Evolutionary conservation across 2,888 invertebrate species (phyloP).

Genomic region (Lasioglossum marginatum): DNA sequence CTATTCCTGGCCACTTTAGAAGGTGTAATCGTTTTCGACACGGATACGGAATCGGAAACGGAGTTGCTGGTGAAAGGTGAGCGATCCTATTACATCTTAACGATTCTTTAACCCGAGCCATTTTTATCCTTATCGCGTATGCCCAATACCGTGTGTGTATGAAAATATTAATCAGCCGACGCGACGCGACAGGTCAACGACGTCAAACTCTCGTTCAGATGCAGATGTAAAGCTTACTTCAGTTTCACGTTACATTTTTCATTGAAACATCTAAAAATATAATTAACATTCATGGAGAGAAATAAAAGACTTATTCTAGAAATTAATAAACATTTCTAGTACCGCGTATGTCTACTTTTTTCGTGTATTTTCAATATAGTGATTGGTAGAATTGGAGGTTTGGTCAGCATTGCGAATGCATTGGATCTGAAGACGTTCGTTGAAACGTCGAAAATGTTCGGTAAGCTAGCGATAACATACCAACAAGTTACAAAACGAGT

Average conservation of each 20-base stretch:
- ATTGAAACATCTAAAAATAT: too few relatives aligned
- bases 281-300: too few relatives aligned
- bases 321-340: background rate
- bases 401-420: conserved; percentile 73
- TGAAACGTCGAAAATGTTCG: conserved; percentile 78
- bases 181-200: too few relatives aligned
- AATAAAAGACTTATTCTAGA: background rate
- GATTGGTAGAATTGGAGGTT: conserved; percentile 73
- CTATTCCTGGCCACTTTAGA: conserved; percentile 76
- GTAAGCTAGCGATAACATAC: conserved; percentile 72
- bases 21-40: conserved; percentile 71
- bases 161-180: background rate
- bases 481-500: conserved; percentile 58
- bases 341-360: background rate
- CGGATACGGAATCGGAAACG: conserved; percentile 70
- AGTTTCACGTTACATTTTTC: too few relatives aligned
- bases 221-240: too few relatives aligned
- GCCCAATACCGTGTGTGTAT: background rate
- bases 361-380: conserved; percentile 55
- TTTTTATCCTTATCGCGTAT: conserved; percentile 33
- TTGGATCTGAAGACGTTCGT: conserved; percentile 77
- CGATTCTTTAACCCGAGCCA: conserved; percentile 59
- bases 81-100: conserved; percentile 66
- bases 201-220: too few relatives aligned
- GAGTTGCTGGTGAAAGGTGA: conserved; percentile 72